Percentiles rank a stretch among this genome's conserved stretches.
phyloP scores from a whole-genome alignment of 2,888 invertebrate genomes.

The Reticulitermes lucifugus region DNA sequence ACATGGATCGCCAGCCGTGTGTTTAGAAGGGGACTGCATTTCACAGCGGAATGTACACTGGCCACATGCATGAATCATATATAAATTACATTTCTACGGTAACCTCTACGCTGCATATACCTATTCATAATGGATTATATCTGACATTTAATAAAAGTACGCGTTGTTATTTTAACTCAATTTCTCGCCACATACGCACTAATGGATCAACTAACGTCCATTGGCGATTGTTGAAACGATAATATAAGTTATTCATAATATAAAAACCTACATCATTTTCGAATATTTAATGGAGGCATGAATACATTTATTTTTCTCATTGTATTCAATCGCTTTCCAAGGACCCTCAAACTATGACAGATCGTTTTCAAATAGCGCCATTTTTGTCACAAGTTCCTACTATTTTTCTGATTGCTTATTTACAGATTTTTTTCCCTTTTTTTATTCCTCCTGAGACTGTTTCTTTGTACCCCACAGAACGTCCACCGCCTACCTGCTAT shows the following conservation, averaged over 20 bases:
- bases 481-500: too few species aligned
- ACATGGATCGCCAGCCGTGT: too few species aligned
- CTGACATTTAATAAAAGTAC: neutral
- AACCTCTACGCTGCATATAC: too few species aligned
- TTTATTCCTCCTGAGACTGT: too few species aligned
- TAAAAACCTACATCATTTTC: neutral
- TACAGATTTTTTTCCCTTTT: too few species aligned
- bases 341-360: too few species aligned
- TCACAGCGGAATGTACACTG: neutral
- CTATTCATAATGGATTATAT: neutral
- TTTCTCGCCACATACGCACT: neutral
- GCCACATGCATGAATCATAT: neutral
- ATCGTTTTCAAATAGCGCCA: too few species aligned
- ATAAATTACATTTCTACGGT: neutral
- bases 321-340: too few species aligned
- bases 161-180: neutral
- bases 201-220: neutral
- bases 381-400: too few species aligned
- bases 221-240: neutral
- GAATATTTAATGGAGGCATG: neutral
- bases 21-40: neutral
- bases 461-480: too few species aligned
- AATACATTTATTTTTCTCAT: too few species aligned
- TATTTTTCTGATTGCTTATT: too few species aligned
- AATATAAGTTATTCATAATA: neutral